Percentiles rank a stretch among this genome's conserved stretches.
Conservation (phyloP, 2,888 invertebrate genomes). For the Melieria picta region DNA sequence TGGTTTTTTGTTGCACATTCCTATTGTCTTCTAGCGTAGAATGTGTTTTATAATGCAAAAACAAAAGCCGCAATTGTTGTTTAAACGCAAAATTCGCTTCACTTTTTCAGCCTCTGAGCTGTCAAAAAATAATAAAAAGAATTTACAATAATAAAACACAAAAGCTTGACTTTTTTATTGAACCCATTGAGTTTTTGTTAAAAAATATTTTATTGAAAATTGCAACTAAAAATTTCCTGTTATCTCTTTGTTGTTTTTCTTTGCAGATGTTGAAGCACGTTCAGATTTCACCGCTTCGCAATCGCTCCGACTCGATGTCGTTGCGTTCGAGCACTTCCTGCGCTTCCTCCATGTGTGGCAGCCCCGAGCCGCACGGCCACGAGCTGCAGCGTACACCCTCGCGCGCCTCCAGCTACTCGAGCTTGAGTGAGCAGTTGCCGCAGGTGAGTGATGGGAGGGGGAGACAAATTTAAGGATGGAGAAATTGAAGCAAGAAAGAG, state of each 20-base stretch:
- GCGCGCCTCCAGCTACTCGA: conserved; percentile 74
- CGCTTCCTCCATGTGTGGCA: conserved; percentile 73
- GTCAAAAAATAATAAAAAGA: too few relatives aligned
- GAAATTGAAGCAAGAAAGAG: background rate
- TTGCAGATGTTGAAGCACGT: conserved; percentile 89
- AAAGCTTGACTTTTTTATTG: too few relatives aligned
- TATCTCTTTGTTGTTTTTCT: conserved; percentile 32
- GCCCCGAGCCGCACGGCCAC: conserved; percentile 71
- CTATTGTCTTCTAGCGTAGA: too few relatives aligned
- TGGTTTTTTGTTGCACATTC: too few relatives aligned
- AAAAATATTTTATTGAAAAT: too few relatives aligned
- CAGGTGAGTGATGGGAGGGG: conserved; percentile 62
- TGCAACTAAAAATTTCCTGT: too few relatives aligned
- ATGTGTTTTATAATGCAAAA: too few relatives aligned
- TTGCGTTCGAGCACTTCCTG: conserved; percentile 73
- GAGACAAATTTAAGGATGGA: background rate
- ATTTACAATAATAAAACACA: too few relatives aligned
- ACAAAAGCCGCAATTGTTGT: too few relatives aligned
- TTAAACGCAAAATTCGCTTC: too few relatives aligned
- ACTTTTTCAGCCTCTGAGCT: too few relatives aligned
- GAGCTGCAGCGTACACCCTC: conserved; percentile 72
- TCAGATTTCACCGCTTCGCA: conserved; percentile 86
- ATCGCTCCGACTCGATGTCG: conserved; percentile 85
- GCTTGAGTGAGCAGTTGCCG: conserved; percentile 70
- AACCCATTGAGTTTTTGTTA: too few relatives aligned